Percentiles rank a stretch among this genome's conserved stretches.
These are phyloP conservation scores for Ctena decussata DNA, from an alignment of 2,888 invertebrate species.

Conservation along the genomic window DNA sequence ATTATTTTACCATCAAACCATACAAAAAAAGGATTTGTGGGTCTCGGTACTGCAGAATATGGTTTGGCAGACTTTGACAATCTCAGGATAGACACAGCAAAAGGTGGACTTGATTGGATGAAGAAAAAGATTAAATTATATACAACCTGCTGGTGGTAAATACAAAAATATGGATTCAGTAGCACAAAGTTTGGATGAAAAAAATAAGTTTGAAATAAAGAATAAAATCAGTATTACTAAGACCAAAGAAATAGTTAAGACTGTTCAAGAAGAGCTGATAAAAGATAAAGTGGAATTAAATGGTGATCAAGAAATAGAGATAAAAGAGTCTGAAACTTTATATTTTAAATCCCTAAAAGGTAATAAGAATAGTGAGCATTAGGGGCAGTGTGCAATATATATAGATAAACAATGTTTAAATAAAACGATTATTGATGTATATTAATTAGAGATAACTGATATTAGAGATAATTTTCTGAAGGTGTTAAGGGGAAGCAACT, in stretches of 20 bases:
- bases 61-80: slow-evolving; percentile 85
- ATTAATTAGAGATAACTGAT: too few species aligned
- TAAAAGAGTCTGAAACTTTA: neutral
- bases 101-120: neutral
- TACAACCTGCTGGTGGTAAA: neutral
- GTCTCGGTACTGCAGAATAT: slow-evolving; percentile 81
- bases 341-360: neutral
- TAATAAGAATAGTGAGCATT: neutral
- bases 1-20: slow-evolving; percentile 29
- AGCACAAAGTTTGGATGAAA: neutral
- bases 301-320: neutral
- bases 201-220: neutral
- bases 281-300: neutral
- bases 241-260: neutral
- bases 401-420: too few species aligned
- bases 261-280: neutral
- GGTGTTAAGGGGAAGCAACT: too few species aligned
- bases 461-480: too few species aligned
- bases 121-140: neutral
- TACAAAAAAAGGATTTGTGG: slow-evolving; percentile 80
- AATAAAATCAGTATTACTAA: neutral
- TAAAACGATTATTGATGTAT: too few species aligned
- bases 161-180: neutral
- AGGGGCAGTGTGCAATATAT: too few species aligned
- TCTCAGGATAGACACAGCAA: slow-evolving; percentile 66